Evolutionary conservation across 2,888 invertebrate species (phyloP), one percentile per base, ranked within the genome.

Genomic region (Minunthozetes semirufus): DNA sequence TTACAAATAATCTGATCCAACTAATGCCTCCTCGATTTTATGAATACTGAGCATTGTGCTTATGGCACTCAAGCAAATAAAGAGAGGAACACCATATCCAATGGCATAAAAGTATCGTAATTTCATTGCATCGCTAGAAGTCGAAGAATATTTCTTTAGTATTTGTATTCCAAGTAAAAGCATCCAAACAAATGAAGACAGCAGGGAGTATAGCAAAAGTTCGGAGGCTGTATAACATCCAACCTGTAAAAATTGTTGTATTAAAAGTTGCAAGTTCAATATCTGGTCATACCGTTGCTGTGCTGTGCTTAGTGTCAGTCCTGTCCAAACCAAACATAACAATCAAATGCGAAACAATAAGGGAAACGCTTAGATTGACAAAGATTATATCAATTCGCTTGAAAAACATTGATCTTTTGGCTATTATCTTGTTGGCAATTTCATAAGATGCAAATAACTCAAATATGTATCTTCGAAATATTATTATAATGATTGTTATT

Each of bases 331-430:
- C 72, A 68, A 72, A 38, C 11, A 72, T 22, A 15, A 77, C 59
- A 1, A 78, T n/a, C 9, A 77, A 66, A 38, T 77, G 75, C 50
- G 72, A 73, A 15, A 61, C 46, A 19, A 78, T 17, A 22, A 78
- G 33, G 29, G 77, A 77, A 8, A 72, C n/a, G 11, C 75, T 73
- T 22, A 56, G 2, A 19, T 56, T 56, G 8, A 76, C 25, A 33
- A 77, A 77, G 56, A 73, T 75, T 4, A 4, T 4, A 68, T 72
- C 42, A 2, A 15, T 72, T 0, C 33, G 3, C 8, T 8, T 33
- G n/a, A n/a, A n/a, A n/a, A n/a, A n/a, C n/a, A 33, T 33, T 33
- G 33, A 33, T 8, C 33, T 33, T 33, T 33, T 33, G 3, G 56
- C 73, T 15, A 59, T 72, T 5, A 76, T 75, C 72, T 50, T 4